A percentile compares a stretch with the other conserved stretches of the same genome.
Evolutionary conservation across 1,140 invertebrate species (phyloP).

Genomic region (Pararge aegeria): DNA sequence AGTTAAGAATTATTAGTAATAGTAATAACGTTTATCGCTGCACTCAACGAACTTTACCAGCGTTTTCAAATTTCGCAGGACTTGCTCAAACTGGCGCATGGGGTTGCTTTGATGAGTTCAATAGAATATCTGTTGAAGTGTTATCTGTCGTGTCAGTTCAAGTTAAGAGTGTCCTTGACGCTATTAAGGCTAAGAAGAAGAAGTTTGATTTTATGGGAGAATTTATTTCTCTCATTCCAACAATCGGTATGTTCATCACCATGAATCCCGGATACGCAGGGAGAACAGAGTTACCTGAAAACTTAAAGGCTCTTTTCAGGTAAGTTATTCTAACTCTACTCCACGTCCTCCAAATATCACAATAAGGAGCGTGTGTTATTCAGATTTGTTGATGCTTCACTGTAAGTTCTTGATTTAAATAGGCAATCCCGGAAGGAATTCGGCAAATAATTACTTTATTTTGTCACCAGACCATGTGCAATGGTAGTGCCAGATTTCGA

Average conservation of each 20-base stretch:
- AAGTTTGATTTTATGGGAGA: conserved; percentile 93
- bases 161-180: conserved; percentile 90
- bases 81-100: conserved; percentile 95
- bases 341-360: background rate
- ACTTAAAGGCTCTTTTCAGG: conserved; percentile 86
- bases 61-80: conserved; percentile 65
- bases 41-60: no score
- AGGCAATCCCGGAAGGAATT: no score
- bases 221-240: conserved; percentile 86
- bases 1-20: no score
- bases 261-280: conserved; percentile 97
- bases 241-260: conserved; percentile 95
- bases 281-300: conserved; percentile 91
- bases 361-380: no score
- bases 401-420: no score
- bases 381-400: no score
- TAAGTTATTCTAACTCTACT: conserved; percentile 38
- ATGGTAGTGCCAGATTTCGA: conserved; percentile 97
- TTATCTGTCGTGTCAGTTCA: conserved; percentile 95
- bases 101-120: conserved; percentile 98
- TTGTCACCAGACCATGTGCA: conserved; percentile 87
- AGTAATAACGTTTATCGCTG: no score
- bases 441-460: background rate
- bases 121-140: conserved; percentile 95
- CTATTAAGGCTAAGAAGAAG: conserved; percentile 89